Evolutionary conservation across 2,888 invertebrate genomes (phyloP).

Genomic region (Sialis lutaria): DNA sequence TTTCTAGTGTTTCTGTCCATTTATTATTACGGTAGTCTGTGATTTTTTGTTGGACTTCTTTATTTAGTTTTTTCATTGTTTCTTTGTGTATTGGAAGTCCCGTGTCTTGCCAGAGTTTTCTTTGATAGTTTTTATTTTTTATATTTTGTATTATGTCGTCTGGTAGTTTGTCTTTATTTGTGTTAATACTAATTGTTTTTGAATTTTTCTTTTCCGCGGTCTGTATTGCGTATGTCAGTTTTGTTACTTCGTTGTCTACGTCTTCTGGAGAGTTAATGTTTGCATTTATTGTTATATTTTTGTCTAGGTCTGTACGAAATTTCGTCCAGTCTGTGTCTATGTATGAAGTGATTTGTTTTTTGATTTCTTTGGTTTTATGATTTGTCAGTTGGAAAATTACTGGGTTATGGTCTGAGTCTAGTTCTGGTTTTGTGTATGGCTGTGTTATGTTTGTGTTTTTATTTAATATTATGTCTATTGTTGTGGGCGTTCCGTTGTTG

Average conservation of each 20-base stretch:
- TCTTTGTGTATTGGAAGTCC: background rate
- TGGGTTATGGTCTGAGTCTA: background rate
- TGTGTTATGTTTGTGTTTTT: background rate
- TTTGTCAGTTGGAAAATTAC: background rate
- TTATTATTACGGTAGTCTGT: conserved; percentile 1
- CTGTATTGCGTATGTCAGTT: background rate
- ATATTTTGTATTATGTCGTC: background rate
- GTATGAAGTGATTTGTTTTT: background rate
- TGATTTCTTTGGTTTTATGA: background rate
- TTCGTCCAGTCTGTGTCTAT: conserved; percentile 7
- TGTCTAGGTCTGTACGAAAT: conserved; percentile 4
- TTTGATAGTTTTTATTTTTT: background rate
- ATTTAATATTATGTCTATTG: background rate
- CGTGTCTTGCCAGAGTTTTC: background rate
- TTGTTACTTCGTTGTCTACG: background rate
- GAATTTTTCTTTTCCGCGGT: background rate
- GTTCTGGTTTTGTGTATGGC: background rate
- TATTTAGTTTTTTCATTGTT: background rate
- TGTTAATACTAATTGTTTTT: background rate
- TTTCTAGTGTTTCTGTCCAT: conserved; percentile 3
- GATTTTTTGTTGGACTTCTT: too few relatives aligned
- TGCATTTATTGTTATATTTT: conserved; percentile 3
- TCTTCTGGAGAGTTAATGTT: conserved; percentile 3
- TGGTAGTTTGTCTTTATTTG: background rate
- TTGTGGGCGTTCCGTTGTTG: background rate